Evolutionary conservation across 2,888 invertebrate genomes (phyloP), one percentile per base, ranked within the genome.

Genomic region (Callyntrura sp.): DNA sequence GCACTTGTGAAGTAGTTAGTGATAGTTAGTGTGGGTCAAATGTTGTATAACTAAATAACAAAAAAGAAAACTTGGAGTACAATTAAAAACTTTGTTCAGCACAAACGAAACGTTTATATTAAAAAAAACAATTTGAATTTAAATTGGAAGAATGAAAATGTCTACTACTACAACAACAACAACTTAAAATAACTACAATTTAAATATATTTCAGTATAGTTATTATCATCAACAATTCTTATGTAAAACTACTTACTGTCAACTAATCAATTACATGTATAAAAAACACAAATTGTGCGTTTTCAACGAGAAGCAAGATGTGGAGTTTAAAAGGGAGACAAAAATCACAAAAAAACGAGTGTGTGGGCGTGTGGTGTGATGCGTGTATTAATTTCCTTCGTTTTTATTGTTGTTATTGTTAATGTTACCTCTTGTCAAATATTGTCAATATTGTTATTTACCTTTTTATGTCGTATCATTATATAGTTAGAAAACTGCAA

Each of bases 11-110:
- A 35, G 35, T 35, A 35, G 35, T 35, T 35, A 35, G 35, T 35
- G 35, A 4, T 35, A 35, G 35, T 35, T 35, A 35, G 35, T 35
- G 35, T 35, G 2, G 35, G 35, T 35, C 35, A 4, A 35, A 35
- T 35, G 35, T 35, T 35, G 35, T 35, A 35, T 4, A 35, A 4
- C 6, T 4, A 4, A 43, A 45, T 73, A 48, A 20, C 45, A 73
- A 73, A 17, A 35, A 45, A n/a, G 43, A 4, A 43, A 23, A 76
- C 25, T 28, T 78, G 55, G 55, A 78, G 78, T 78, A 78, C 78
- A 78, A 78, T 45, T 78, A 1, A 55, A 57, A 78, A 43, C 78
- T 57, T 43, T 78, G 55, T 57, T 78, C 51, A 57, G 78, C 78
- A 78, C 78, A 78, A 17, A n/a, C 35, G 35, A 35, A 35, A 35